Evolutionary conservation across 1,140 invertebrate species (phyloP).

Genomic region (Tetramorium simillimum): DNA sequence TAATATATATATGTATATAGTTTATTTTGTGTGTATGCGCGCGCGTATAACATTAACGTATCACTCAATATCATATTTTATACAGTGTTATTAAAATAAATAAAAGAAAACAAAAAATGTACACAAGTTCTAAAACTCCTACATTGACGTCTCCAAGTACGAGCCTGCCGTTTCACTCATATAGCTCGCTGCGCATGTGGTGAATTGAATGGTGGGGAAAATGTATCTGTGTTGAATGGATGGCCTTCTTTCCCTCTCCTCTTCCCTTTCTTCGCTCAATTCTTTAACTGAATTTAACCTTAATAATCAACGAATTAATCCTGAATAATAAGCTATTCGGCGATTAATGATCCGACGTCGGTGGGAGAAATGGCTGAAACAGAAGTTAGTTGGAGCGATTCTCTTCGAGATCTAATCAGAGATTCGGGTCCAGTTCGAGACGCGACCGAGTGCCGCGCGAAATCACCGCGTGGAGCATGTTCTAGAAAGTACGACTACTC

Average conservation of each 20-base stretch:
- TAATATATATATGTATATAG: too few species aligned
- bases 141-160: neutral
- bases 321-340: neutral
- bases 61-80: too few species aligned
- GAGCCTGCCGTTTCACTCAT: neutral
- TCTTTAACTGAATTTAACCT: neutral
- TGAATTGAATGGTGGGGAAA: neutral
- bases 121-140: neutral
- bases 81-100: neutral
- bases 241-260: slow-evolving; percentile 12
- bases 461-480: neutral
- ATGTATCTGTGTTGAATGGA: neutral
- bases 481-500: slow-evolving; percentile 65
- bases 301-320: neutral
- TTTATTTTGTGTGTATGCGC: too few species aligned
- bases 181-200: neutral
- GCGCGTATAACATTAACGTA: too few species aligned
- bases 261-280: neutral
- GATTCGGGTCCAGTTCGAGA: neutral
- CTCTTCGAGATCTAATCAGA: neutral
- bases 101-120: neutral
- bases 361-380: neutral
- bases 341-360: neutral
- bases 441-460: too few species aligned
- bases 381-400: neutral